Conservation (phyloP, 2,113 vertebrate species). For the Seriola dumerili region DNA sequence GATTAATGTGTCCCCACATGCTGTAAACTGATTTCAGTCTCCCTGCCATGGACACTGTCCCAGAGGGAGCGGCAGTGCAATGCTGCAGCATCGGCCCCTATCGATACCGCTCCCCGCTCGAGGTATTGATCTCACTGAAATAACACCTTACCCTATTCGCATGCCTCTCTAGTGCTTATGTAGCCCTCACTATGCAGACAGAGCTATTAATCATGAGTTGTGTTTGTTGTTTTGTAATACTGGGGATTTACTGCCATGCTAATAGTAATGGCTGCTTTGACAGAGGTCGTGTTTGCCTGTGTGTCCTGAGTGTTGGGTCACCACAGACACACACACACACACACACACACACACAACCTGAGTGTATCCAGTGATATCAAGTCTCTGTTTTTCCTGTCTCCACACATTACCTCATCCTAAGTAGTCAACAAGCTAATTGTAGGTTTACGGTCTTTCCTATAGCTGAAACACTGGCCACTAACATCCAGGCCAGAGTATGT, state of each 20-base stretch:
- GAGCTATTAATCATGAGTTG: conserved; percentile 26
- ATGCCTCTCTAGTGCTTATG: conserved; percentile 3
- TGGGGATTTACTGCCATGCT: conserved; percentile 30
- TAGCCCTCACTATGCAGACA: conserved; percentile 10
- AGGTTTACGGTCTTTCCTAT: neutral
- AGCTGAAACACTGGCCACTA: neutral
- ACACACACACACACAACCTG: neutral
- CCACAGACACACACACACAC: conserved; percentile 3
- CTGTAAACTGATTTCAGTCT: conserved; percentile 74
- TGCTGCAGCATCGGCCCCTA: conserved; percentile 2
- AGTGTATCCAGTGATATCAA: neutral
- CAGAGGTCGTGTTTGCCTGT: neutral
- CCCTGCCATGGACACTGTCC: conserved; percentile 52
- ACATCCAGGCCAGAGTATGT: neutral
- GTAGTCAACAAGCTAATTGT: neutral
- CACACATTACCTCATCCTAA: conserved; percentile 19
- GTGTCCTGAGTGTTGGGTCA: conserved; percentile 15
- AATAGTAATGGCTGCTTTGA: conserved; percentile 41
- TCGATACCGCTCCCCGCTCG: conserved; percentile 47
- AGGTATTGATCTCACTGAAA: conserved; percentile 64
- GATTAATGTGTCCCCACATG: conserved; percentile 69
- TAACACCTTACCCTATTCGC: conserved; percentile 49
- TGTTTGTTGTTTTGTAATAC: conserved; percentile 53
- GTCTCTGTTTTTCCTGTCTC: neutral
- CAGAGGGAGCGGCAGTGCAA: conserved; percentile 35